A percentile compares a stretch with the other conserved stretches of the same genome.
These are phyloP conservation scores for Chromis chromis DNA, from an alignment of 2,797 vertebrate species.

Conservation along the genomic window DNA sequence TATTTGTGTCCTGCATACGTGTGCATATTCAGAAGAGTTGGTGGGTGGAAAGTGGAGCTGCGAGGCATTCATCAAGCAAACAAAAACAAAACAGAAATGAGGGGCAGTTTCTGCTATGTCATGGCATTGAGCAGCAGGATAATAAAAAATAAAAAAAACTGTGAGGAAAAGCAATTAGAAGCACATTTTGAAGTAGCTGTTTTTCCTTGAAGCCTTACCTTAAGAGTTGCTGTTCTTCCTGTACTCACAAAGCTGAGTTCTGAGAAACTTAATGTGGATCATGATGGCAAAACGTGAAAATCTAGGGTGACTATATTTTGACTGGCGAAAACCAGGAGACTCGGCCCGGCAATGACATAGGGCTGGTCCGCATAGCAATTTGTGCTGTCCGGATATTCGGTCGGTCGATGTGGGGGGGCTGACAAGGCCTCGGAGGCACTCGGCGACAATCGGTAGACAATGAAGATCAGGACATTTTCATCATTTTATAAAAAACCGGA, in stretches of 20 bases:
- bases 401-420: too few relatives aligned
- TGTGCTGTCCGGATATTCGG: too few relatives aligned
- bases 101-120: neutral
- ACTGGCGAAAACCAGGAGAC: too few relatives aligned
- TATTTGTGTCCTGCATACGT: slow-evolving; percentile 29
- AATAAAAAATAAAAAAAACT: too few relatives aligned
- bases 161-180: neutral
- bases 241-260: neutral
- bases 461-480: too few relatives aligned
- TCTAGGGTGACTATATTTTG: too few relatives aligned
- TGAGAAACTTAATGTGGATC: slow-evolving; percentile 16
- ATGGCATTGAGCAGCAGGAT: neutral
- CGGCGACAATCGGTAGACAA: too few relatives aligned
- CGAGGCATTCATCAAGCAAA: neutral
- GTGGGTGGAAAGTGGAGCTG: neutral
- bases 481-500: too few relatives aligned
- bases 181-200: neutral
- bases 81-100: neutral
- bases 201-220: neutral
- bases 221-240: too few relatives aligned
- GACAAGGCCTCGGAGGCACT: too few relatives aligned
- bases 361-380: too few relatives aligned
- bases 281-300: neutral
- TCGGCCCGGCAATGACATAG: too few relatives aligned
- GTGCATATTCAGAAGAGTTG: slow-evolving; percentile 3